Percentiles rank a stretch among this genome's conserved stretches.
Conservation (phyloP, 1,140 invertebrate species). For the Ladona fulva region DNA sequence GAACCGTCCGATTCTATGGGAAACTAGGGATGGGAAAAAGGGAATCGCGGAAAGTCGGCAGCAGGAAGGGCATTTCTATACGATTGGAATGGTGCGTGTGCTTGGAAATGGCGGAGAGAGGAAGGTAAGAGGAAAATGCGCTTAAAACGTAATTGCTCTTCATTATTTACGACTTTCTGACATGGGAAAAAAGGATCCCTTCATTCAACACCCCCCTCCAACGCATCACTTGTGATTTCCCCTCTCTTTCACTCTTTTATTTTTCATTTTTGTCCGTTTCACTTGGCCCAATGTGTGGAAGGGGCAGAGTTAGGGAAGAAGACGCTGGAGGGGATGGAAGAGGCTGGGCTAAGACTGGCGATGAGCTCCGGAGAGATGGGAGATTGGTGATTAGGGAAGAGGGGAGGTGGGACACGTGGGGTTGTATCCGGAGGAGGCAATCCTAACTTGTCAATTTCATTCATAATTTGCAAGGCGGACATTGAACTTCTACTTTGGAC, state of each 20-base stretch:
- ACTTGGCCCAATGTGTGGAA: not conserved
- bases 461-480: not conserved
- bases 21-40: not conserved
- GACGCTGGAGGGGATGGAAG: not conserved
- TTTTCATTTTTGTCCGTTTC: not conserved
- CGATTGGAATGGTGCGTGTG: too few species aligned
- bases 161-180: not conserved
- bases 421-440: not conserved
- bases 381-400: not conserved
- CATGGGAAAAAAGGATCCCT: not conserved
- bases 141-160: not conserved
- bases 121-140: not conserved
- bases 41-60: not conserved
- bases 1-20: too few species aligned
- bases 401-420: not conserved
- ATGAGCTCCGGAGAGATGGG: not conserved
- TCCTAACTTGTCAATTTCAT: slow-evolving; percentile 7
- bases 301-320: too few species aligned
- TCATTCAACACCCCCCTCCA: not conserved
- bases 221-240: not conserved
- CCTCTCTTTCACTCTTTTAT: not conserved
- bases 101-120: not conserved
- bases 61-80: too few species aligned
- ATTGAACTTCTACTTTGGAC: not conserved
- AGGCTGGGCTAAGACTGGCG: not conserved